These are phyloP conservation scores for Tethya wilhelma DNA, from an alignment of 37 sponge, comb jelly and placozoan genomes.

Conservation along the genomic window DNA sequence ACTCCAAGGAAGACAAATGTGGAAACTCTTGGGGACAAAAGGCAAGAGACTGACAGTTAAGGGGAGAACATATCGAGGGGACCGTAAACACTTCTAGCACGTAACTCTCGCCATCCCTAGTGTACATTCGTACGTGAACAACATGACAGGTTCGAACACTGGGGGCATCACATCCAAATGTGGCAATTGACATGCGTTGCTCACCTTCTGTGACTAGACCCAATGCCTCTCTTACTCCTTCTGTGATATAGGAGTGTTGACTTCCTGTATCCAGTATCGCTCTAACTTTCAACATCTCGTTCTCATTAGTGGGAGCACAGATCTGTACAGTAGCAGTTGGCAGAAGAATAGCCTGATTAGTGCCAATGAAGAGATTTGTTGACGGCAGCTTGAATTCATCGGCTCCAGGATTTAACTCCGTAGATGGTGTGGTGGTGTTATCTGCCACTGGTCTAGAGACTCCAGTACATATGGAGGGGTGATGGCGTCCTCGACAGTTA, in stretches of 20 bases:
- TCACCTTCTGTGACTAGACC: neutral
- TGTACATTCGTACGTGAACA: slow-evolving; percentile 21
- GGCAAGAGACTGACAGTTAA: slow-evolving; percentile 9
- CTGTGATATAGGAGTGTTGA: slow-evolving; percentile 31
- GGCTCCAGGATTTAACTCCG: slow-evolving; percentile 6
- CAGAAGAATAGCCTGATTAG: slow-evolving; percentile 18
- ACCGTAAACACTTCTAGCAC: slow-evolving; percentile 14
- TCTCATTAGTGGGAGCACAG: neutral
- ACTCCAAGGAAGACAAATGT: slow-evolving; percentile 18
- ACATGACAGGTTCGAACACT: slow-evolving; percentile 18
- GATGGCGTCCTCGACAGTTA: slow-evolving; percentile 24
- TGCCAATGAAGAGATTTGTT: slow-evolving; percentile 8
- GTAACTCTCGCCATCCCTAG: slow-evolving; percentile 1
- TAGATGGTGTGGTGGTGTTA: neutral
- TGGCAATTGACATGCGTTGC: slow-evolving; percentile 20
- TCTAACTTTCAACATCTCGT: neutral
- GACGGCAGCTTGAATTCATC: neutral
- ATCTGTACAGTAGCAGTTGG: slow-evolving; percentile 6
- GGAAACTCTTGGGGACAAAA: neutral
- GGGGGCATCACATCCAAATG: slow-evolving; percentile 26
- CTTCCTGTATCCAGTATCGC: slow-evolving; percentile 33
- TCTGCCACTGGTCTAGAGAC: neutral
- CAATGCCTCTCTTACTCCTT: neutral
- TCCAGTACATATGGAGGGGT: slow-evolving; percentile 31
- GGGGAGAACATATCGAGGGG: slow-evolving; percentile 34